Conservation (phyloP, 2,888 invertebrate genomes). For the Scelioninae gen. 2 region DNA sequence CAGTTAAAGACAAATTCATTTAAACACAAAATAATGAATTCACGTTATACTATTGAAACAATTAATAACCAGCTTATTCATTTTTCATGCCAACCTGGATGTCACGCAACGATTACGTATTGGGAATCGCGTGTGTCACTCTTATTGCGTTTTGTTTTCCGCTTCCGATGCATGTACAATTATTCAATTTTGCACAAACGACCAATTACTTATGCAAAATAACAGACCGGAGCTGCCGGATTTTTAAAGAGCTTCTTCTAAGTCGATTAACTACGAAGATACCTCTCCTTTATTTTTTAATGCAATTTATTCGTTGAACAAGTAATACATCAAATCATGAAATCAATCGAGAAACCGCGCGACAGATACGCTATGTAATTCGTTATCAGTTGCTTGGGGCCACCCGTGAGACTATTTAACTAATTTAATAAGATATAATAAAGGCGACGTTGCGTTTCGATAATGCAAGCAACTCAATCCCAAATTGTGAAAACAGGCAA, state of each 20-base stretch:
- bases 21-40: too few species aligned
- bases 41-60: too few species aligned
- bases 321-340: conserved; percentile 60
- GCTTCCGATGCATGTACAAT: conserved; percentile 22
- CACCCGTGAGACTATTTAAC: conserved; percentile 67
- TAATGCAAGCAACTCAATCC: conserved; percentile 33
- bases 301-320: conserved; percentile 72
- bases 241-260: conserved; percentile 97
- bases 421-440: conserved; percentile 7
- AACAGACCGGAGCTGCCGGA: conserved; percentile 92
- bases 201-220: conserved; percentile 3
- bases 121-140: too few species aligned
- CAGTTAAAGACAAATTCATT: too few species aligned
- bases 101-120: conserved; percentile 34
- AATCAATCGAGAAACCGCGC: conserved; percentile 53
- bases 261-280: conserved; percentile 74
- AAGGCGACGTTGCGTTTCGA: conserved; percentile 23
- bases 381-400: conserved; percentile 76
- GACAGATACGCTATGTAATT: conserved; percentile 76
- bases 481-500: conserved; percentile 35
- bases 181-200: conserved; percentile 29
- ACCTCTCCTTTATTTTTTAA: conserved; percentile 73
- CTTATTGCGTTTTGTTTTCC: too few species aligned
- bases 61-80: conserved; percentile 57
- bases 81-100: conserved; percentile 65